These are phyloP conservation scores for Silurus meridionalis DNA, from an alignment of 2,113 vertebrate genomes.

Conservation along the genomic window DNA sequence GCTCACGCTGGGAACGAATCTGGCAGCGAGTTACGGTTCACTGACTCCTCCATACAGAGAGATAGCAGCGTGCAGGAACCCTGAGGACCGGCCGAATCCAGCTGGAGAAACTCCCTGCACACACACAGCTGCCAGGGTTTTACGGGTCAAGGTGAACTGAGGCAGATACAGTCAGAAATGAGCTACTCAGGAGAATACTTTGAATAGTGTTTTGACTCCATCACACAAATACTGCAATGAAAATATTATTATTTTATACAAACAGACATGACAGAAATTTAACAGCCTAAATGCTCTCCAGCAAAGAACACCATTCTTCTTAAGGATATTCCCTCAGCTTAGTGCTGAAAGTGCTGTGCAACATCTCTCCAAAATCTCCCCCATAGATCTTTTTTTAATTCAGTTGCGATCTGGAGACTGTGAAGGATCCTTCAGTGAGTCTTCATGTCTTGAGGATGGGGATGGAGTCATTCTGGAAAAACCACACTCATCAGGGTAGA, in stretches of 20 bases:
- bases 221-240: constrained; percentile 13
- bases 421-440: not conserved
- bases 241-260: not conserved
- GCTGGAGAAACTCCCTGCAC: constrained; percentile 40
- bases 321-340: not conserved
- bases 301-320: not conserved
- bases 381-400: not conserved
- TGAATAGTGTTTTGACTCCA: not conserved
- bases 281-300: not conserved
- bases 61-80: constrained; percentile 50
- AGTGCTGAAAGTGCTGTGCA: not conserved
- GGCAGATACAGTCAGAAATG: constrained; percentile 2
- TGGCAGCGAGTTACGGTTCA: constrained; percentile 47
- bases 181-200: constrained; percentile 7
- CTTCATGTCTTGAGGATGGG: not conserved
- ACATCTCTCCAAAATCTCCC: not conserved
- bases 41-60: constrained; percentile 41
- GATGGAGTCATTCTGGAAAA: not conserved
- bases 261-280: not conserved
- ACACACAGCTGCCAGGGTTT: constrained; percentile 43
- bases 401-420: not conserved
- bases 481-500: not conserved
- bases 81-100: constrained; percentile 41
- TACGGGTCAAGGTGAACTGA: constrained; percentile 44
- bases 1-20: constrained; percentile 43